Conservation (phyloP, 2,113 vertebrate genomes). For the Pandion haliaetus region DNA sequence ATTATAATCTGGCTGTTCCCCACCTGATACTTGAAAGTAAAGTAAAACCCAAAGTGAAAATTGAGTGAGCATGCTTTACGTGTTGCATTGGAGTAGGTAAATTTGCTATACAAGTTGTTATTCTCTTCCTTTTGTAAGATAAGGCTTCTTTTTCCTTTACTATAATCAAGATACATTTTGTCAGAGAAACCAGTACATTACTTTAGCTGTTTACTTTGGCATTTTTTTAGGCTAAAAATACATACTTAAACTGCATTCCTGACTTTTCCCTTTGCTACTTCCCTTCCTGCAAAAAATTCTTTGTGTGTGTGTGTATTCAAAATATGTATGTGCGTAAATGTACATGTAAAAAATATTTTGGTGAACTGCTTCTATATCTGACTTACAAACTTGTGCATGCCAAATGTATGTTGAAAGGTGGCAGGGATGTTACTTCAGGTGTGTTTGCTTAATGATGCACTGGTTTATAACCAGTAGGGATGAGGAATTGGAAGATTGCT, state of each 20-base stretch:
- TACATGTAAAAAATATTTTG: not conserved
- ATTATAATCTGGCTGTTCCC: not conserved
- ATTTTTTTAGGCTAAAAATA: not conserved
- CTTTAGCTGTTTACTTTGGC: not conserved
- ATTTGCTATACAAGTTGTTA: not conserved
- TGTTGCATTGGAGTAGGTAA: not conserved
- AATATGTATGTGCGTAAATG: not conserved
- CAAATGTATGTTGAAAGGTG: not conserved
- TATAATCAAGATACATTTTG: not conserved
- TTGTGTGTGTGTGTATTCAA: not conserved
- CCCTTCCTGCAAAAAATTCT: not conserved
- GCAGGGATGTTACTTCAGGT: not conserved
- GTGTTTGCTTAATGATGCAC: not conserved
- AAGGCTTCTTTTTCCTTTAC: not conserved
- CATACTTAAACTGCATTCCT: not conserved
- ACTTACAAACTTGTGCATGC: no score
- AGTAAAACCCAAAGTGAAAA: not conserved
- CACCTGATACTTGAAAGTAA: not conserved
- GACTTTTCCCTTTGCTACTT: not conserved
- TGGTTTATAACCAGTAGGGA: not conserved
- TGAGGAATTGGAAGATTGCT: not conserved
- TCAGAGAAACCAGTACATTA: not conserved
- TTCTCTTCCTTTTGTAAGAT: not conserved
- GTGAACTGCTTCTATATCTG: not conserved
- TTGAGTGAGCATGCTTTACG: not conserved